Evolutionary conservation across 2,797 vertebrate genomes (phyloP), one percentile per base, ranked within the genome.

Genomic region (Pipistrellus kuhlii): DNA sequence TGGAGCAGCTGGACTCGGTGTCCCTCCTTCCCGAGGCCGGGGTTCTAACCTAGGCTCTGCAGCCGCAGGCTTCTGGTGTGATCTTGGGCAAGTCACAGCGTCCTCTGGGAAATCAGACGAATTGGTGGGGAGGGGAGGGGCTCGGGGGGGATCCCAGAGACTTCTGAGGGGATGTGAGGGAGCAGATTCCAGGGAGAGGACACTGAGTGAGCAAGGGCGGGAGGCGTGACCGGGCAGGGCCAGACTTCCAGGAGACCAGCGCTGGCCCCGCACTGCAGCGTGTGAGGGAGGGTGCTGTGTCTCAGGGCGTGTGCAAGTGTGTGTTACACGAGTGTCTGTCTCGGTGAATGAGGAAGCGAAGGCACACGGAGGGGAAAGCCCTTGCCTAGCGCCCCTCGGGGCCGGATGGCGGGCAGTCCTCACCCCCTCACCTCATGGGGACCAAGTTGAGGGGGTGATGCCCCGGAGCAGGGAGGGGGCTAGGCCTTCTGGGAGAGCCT

Each of bases 1-100:
- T 0, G n/a, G 82, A 95, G 88, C 93, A 84, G 91, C 96, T 92
- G 87, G 94, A 92, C 69, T 38, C 91, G 1, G 72, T 3, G 44
- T 64, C 72, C 35, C 53, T 30, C 30, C 11, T 44, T 44, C 48
- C 5, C 0, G 12, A 44, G 80, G 35, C 25, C 11, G 1, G 5
- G 89, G 69, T 51, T 89, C 92, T 32, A 30, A 68, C 18, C 30
- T 15, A 20, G 59, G 59, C 59, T 89, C 44, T 41, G 9, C 8
- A 12, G 73, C 32, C 53, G n/a, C 62, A 21, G 12, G 1, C 66
- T n/a, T 44, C 55, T 13, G 0, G 51, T 68, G 62, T 71, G 84
- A 91, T 46, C 89, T 66, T 86, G 90, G 81, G 46, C 53, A 41
- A 76, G 62, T 66, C 89, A 35, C 41, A 23, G 68, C 21, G 35